These are phyloP conservation scores for Zeus faber DNA, from an alignment of 2,113 vertebrate species.

Conservation along the genomic window DNA sequence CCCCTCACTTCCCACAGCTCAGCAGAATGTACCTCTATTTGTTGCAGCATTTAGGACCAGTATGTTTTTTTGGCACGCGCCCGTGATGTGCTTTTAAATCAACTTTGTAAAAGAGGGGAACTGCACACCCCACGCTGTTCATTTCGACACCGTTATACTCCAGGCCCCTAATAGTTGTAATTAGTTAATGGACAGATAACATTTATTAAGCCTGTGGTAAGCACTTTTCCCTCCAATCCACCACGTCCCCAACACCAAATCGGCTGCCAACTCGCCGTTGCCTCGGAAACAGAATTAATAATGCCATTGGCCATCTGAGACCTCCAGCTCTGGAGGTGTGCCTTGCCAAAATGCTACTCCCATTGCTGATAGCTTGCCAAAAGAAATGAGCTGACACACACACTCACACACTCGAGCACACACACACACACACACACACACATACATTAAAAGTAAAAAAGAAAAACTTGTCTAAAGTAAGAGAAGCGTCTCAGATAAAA, in stretches of 20 bases:
- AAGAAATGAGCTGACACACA: constrained; percentile 26
- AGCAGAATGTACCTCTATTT: constrained; percentile 43
- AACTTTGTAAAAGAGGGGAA: constrained; percentile 22
- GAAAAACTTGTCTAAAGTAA: too few species aligned
- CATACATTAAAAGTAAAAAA: constrained; percentile 30
- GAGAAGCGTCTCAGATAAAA: constrained; percentile 14
- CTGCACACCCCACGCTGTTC: constrained; percentile 45
- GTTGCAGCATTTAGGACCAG: constrained; percentile 41
- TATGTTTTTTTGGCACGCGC: constrained; percentile 55
- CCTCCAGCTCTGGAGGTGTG: constrained; percentile 51
- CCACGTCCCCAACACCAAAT: constrained; percentile 41
- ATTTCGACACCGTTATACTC: constrained; percentile 52
- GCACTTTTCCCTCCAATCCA: constrained; percentile 56
- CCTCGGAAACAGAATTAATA: constrained; percentile 64
- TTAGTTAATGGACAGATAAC: constrained; percentile 81
- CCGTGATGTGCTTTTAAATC: constrained; percentile 72
- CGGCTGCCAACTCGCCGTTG: constrained; percentile 37
- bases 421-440: constrained; percentile 9
- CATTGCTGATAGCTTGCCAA: constrained; percentile 53
- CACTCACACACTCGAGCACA: constrained; percentile 16
- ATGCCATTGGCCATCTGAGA: constrained; percentile 55
- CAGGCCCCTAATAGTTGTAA: constrained; percentile 73
- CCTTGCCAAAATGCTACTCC: constrained; percentile 67
- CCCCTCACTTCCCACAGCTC: constrained; percentile 31
- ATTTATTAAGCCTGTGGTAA: constrained; percentile 75